Evolutionary conservation across 2,797 vertebrate species (phyloP), one percentile per base, ranked within the genome.

Genomic region (Leptatherina wallacei): DNA sequence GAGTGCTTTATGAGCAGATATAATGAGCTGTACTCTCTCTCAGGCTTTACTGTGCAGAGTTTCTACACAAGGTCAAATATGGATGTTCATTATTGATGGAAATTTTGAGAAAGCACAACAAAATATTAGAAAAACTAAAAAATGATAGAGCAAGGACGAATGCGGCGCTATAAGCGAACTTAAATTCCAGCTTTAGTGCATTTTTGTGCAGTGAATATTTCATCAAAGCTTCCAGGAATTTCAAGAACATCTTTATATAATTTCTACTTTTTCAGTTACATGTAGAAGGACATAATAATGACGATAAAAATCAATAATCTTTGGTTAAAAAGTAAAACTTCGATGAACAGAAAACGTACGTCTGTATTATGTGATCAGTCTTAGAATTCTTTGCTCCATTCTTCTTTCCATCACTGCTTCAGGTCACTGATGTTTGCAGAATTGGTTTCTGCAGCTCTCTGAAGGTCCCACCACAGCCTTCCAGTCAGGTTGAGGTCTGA

Each of bases 51-150:
- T 8, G 32, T 40, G 27, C 11, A 5, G 56, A 57, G 12, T 57
- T 64, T 29, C n/a, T n/a, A 55, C 42, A 60, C 63, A 67, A 20
- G 38, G 60, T 60, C 33, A 55, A 69, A 27, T 9, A 47, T 12
- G 12, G 20, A 61, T 35, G 52, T 36, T 42, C n/a, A 32, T 20
- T 47, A 47, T 20, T 42, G 27, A 57, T 20, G 49, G n/a, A 10
- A 67, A 11, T 24, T 4, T 18, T 32, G 22, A 29, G 6, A 38
- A 51, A 16, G 4, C 29, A 30, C 56, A 59, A 27, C 27, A 24
- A 70, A 14, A 36, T 2, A 44, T 44, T 44, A 18, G 40, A 44
- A 44, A 44, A 44, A 44, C 2, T 44, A 44, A 2, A 20, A 4
- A 2, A 22, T 14, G 20, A 16, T 12, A 20, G 18, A 55, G 18